Evolutionary conservation across 2,888 invertebrate genomes (phyloP).

Genomic region (Ormyrus nitidulus): DNA sequence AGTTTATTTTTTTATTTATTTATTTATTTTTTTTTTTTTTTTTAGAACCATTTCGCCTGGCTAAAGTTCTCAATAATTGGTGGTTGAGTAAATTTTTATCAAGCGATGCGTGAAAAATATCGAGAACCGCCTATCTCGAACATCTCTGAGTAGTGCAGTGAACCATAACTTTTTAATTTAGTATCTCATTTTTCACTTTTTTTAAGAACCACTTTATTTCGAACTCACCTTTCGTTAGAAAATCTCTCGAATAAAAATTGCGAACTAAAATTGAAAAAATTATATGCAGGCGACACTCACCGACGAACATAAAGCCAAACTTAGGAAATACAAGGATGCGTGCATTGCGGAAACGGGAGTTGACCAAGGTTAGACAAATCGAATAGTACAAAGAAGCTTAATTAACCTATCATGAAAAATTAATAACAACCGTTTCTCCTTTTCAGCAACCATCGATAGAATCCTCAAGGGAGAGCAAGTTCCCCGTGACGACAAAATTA

Average conservation of each 20-base stretch:
- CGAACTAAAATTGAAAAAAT: background rate
- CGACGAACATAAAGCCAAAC: background rate
- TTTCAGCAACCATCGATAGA: slow-evolving; percentile 63
- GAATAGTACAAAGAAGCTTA: background rate
- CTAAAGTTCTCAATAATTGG: too few relatives aligned
- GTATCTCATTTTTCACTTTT: background rate
- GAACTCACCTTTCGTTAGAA: too few relatives aligned
- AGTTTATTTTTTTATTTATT: background rate
- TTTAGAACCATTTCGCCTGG: background rate
- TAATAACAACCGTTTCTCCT: background rate
- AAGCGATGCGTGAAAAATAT: background rate
- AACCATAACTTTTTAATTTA: background rate
- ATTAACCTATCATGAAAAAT: background rate
- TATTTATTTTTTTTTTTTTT: background rate
- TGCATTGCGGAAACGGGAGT: too few relatives aligned
- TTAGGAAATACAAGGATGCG: too few relatives aligned
- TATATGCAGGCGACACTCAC: background rate
- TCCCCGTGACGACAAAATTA: slow-evolving; percentile 62
- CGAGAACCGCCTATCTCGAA: background rate
- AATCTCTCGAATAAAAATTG: too few relatives aligned
- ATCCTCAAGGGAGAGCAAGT: slow-evolving; percentile 60
- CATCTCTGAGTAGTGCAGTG: background rate
- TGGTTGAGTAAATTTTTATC: background rate
- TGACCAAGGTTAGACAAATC: background rate
- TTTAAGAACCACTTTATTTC: background rate